Evolutionary conservation across 2,797 vertebrate genomes (phyloP), one percentile per base, ranked within the genome.

Genomic region (Argyrosomus regius): DNA sequence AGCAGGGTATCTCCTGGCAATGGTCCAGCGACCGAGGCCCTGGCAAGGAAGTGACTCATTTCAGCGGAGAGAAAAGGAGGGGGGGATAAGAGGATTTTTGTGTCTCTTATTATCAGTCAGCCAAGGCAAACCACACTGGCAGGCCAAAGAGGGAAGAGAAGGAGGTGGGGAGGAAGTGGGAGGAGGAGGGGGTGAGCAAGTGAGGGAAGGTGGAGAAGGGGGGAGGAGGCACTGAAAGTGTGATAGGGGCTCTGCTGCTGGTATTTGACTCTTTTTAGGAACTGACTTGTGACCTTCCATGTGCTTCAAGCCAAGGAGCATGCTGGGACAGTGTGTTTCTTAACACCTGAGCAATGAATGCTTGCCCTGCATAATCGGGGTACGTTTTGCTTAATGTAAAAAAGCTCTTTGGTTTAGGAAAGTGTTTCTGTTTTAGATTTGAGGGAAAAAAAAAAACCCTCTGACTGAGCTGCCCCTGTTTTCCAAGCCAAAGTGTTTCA

Each of bases 61-160:
- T 93, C 84, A 91, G 93, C 90, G 92, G 72, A 89, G 87, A 91
- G 84, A 90, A 88, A 91, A 87, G 93, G 92, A 78, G 50, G 57
- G 85, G 69, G 88, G 92, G 68, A 78, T 89, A 90, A 93, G 93
- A 93, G 92, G 93, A 94, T 93, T 96, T 96, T 93, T 95, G 91
- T 91, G 93, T 95, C 90, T 96, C 92, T 96, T 95, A 97, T 97
- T 96, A 96, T 96, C 95, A 96, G 92, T 90, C 93, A 95, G 93
- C 92, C 93, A 95, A 96, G 95, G 95, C 91, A 95, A 96, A 96
- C 95, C 95, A 93, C 94, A 95, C 91, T 89, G 91, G 81, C 89
- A 94, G 93, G 91, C 94, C 80, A 78, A 81, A 83, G 82, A 89
- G 73, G 76, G 78, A 75, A 68, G 83, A 73, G 80, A 72, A 72